These are phyloP conservation scores for Achroia grisella DNA, from an alignment of 1,140 invertebrate genomes.

Conservation along the genomic window DNA sequence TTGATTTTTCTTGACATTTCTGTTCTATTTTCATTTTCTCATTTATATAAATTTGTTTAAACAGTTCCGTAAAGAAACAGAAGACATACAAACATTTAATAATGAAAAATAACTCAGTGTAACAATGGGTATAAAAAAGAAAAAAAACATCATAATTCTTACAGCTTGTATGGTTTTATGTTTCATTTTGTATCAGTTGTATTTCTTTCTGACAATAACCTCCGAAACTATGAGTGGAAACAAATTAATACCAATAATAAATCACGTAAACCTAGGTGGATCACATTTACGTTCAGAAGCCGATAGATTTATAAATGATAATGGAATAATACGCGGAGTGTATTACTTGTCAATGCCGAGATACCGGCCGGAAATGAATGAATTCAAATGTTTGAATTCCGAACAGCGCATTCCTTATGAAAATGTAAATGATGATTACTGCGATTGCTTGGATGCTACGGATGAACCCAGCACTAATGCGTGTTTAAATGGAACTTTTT, in stretches of 20 bases:
- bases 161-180: conserved; percentile 37
- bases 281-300: conserved; percentile 37
- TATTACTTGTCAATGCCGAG: conserved; percentile 34
- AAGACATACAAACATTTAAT: conserved; percentile 2
- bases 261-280: conserved; percentile 27
- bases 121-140: conserved; percentile 50
- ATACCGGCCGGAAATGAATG: conserved; percentile 44
- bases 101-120: conserved; percentile 6
- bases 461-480: conserved; percentile 95
- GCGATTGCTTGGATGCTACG: conserved; percentile 91
- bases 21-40: no score
- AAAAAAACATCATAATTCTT: conserved; percentile 51
- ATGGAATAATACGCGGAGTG: conserved; percentile 52
- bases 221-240: conserved; percentile 27
- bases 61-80: not conserved
- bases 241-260: conserved; percentile 30
- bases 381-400: conserved; percentile 49
- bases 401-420: conserved; percentile 57
- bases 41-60: no score
- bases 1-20: no score
- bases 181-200: conserved; percentile 58
- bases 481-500: conserved; percentile 87
- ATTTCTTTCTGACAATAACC: conserved; percentile 57
- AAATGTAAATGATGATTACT: conserved; percentile 94
- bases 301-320: conserved; percentile 52